phyloP scores from a whole-genome alignment of 2,113 vertebrate species.

The Suricata suricatta region DNA sequence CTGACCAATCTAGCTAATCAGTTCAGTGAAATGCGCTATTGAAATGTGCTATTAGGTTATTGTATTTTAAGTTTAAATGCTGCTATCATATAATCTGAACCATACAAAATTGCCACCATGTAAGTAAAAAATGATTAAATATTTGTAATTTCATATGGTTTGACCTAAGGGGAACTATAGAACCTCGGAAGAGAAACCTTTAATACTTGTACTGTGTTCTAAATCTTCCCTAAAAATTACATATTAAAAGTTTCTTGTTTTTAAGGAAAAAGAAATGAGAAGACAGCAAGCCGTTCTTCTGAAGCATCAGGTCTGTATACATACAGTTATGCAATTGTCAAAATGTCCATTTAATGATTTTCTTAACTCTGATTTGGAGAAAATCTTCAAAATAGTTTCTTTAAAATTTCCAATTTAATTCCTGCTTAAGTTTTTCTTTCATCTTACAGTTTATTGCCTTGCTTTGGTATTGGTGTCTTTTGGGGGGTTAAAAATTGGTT shows the following conservation, averaged over 20 bases:
- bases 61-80: conserved; percentile 45
- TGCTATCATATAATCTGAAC: not conserved
- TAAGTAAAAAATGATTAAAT: conserved; percentile 6
- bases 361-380: conserved; percentile 70
- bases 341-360: conserved; percentile 63
- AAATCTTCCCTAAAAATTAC: conserved; percentile 32
- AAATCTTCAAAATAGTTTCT: conserved; percentile 66
- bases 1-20: not conserved
- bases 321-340: not conserved
- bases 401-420: conserved; percentile 78
- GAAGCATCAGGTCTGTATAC: conserved; percentile 94
- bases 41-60: not conserved
- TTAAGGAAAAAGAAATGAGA: conserved; percentile 95
- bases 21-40: not conserved
- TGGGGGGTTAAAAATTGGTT: conserved; percentile 87
- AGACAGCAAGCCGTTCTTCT: conserved; percentile 94
- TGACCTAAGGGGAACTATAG: conserved; percentile 2
- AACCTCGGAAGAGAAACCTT: not conserved
- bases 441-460: conserved; percentile 87
- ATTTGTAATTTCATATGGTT: conserved; percentile 1
- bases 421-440: conserved; percentile 85
- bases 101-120: conserved; percentile 7
- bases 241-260: conserved; percentile 79
- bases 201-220: conserved; percentile 44
- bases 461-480: conserved; percentile 91